These are phyloP conservation scores for Dromiciops gliroides DNA, from an alignment of 2,113 vertebrate species.

Conservation along the genomic window DNA sequence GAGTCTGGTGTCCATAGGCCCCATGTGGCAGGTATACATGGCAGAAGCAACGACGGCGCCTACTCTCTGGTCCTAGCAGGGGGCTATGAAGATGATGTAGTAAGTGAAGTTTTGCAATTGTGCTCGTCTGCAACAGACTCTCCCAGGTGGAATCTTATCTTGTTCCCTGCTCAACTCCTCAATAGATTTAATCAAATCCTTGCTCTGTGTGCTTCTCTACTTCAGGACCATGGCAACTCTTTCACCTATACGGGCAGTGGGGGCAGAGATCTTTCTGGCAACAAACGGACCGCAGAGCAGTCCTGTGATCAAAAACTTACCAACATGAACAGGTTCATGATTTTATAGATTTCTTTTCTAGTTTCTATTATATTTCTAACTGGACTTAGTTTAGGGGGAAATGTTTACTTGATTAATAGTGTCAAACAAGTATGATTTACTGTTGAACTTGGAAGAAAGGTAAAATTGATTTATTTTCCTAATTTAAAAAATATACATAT, in stretches of 20 bases:
- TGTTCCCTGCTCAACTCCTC: not conserved
- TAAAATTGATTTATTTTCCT: not conserved
- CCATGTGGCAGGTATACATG: slow-evolving; percentile 96
- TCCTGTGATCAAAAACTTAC: slow-evolving; percentile 99
- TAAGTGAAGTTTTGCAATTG: slow-evolving; percentile 76
- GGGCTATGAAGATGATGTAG: slow-evolving; percentile 97
- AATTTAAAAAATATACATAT: not conserved
- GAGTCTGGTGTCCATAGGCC: slow-evolving; percentile 96
- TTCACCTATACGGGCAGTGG: slow-evolving; percentile 98
- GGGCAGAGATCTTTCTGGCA: slow-evolving; percentile 96
- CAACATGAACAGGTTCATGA: slow-evolving; percentile 95
- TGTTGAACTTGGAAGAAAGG: not conserved
- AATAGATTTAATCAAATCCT: slow-evolving; percentile 17
- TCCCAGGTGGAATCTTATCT: too few species aligned
- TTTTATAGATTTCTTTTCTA: not conserved
- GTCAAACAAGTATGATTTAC: not conserved
- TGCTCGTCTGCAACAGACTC: not conserved
- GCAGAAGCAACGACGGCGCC: slow-evolving; percentile 95
- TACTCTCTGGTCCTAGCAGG: slow-evolving; percentile 96
- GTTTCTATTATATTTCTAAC: accelerated
- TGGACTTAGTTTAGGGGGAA: not conserved
- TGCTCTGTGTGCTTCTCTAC: not conserved
- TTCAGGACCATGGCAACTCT: slow-evolving; percentile 95
- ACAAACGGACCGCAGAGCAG: slow-evolving; percentile 97
- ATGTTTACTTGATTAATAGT: not conserved